Evolutionary conservation across 2,888 invertebrate genomes (phyloP), one percentile per base, ranked within the genome.

Genomic region (Nezara viridula): DNA sequence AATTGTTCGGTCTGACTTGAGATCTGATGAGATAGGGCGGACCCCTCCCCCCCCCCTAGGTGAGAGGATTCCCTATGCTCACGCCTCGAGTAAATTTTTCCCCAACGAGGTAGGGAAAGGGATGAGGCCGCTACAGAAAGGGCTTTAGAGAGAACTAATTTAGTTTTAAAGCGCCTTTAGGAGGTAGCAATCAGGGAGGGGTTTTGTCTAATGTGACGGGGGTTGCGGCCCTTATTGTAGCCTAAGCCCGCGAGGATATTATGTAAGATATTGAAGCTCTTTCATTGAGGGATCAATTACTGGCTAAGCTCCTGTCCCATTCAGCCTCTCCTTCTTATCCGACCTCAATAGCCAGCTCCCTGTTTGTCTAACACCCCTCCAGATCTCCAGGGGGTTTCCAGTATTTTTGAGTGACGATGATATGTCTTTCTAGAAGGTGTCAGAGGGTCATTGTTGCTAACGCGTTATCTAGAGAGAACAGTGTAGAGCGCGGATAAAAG

Each of bases 211-310:
- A 90, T 90, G 86, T 89, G 89, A 77, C 66, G 55, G 60, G 44
- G 85, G 85, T 32, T 2, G 49, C 81, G 86, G 32, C 52, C 44
- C 44, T 52, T 37, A 88, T 77, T 85, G 88, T 77, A 21, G 37
- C 52, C 73, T 88, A 88, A 88, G 55, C 88, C 88, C 49, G 88
- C 60, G 32, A 81, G 50, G 89, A 90, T 90, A 90, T 90, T 90
- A 90, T 89, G 88, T 90, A 90, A 90, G 90, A 90, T 90, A 90
- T 90, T 90, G 90, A 88, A 89, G 88, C 89, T 85, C 86, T 55
- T 85, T 86, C 89, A 89, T 89, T 89, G 89, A 88, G 52, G 88
- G 88, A 88, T 88, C 88, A 88, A 88, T 88, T 88, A 88, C 88
- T 37, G 52, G 81, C 88, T 52, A 49, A 52, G 85, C 88, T 77